Percentiles rank a stretch among this genome's conserved stretches.
These are phyloP conservation scores for Conus betulinus DNA, from an alignment of 1,140 invertebrate species.

Conservation along the genomic window DNA sequence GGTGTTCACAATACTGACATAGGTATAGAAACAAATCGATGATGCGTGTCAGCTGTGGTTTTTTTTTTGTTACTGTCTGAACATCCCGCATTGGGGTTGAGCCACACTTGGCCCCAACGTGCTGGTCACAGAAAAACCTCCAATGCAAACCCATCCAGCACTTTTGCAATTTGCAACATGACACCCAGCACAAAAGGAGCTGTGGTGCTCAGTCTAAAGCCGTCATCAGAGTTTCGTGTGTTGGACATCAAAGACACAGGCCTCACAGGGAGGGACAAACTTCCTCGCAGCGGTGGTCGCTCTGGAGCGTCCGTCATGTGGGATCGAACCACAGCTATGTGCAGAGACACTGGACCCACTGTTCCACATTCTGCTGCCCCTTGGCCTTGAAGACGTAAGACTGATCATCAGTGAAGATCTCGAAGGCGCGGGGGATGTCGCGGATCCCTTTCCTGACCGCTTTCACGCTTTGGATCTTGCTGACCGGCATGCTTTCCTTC, in stretches of 20 bases:
- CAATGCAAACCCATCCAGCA: no score
- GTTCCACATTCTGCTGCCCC: constrained; percentile 94
- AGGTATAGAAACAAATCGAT: no score
- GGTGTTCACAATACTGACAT: no score
- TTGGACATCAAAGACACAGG: not conserved
- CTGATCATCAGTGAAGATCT: constrained; percentile 93
- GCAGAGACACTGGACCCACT: constrained; percentile 83
- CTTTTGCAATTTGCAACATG: no score
- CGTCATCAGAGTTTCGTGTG: not conserved
- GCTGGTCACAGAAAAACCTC: no score
- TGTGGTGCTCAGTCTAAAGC: not conserved
- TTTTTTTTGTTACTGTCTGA: no score
- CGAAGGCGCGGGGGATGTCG: constrained; percentile 93
- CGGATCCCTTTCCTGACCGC: constrained; percentile 84
- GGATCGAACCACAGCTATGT: constrained; percentile 69
- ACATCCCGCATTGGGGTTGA: no score
- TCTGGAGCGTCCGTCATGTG: constrained; percentile 19
- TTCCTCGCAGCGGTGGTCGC: not conserved
- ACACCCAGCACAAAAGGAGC: no score
- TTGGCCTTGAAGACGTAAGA: constrained; percentile 94
- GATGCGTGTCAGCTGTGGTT: no score
- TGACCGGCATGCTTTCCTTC: constrained; percentile 79
- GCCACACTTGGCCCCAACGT: no score
- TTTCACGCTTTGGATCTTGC: constrained; percentile 94
- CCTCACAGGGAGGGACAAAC: not conserved